Percentiles rank a stretch among this genome's conserved stretches.
Conservation (phyloP, 2,113 vertebrate species). For the Phaethon lepturus region DNA sequence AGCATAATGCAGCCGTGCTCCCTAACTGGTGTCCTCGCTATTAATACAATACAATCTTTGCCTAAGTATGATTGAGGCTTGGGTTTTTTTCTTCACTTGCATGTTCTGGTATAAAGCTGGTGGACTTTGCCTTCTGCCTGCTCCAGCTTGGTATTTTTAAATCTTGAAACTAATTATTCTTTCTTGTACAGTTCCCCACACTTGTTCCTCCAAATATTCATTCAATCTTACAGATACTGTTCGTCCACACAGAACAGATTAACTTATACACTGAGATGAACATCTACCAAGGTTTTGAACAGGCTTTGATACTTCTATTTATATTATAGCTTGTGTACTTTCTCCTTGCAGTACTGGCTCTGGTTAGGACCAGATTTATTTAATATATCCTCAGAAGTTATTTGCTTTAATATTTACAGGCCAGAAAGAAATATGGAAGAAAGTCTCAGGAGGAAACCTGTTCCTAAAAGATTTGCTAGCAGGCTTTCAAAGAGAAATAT, state of each 20-base stretch:
- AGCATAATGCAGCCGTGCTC: background rate
- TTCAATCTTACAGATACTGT: background rate
- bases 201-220: background rate
- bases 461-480: background rate
- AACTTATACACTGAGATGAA: background rate
- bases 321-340: background rate
- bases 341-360: background rate
- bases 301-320: background rate
- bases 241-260: background rate
- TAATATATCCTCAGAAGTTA: background rate
- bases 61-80: background rate
- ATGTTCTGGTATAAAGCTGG: background rate
- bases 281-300: background rate
- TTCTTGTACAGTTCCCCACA: background rate
- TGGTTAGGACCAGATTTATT: background rate
- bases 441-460: background rate
- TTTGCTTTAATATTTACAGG: background rate
- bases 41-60: background rate
- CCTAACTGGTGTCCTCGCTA: background rate
- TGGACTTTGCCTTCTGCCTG: background rate
- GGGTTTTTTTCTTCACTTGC: background rate
- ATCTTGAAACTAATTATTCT: background rate
- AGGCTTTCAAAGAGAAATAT: background rate
- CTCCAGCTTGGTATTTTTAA: background rate
- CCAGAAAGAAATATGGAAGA: background rate